Base-by-base conservation (phyloP, 2,113 vertebrate genomes). In the Chaetura pelagica region DNA sequence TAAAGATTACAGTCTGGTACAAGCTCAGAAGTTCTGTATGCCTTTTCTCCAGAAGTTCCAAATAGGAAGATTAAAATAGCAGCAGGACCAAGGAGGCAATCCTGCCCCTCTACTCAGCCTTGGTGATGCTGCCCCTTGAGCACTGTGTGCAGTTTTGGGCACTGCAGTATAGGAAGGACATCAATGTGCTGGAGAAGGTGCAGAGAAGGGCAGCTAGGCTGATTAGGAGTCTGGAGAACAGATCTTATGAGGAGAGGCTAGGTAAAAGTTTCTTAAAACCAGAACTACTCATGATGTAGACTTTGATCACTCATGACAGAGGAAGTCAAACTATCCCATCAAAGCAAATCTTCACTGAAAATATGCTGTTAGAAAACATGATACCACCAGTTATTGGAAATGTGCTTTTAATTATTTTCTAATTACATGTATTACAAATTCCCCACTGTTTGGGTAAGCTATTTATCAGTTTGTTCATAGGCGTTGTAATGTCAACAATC, bases 21-120 rank as follows among this genome's bases (percentile, higher is more conserved):
- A 76, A 32, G 29, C 20, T 61, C 1, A 1, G 34, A 58, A 1
- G 0, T 71, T 58, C 13, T n/a, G 12, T 8, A 24, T 58, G 6
- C 2, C 9, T 71, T 82, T 90, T 78, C 61, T 71, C 18, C 21
- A 82, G 46, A 57, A 82, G 30, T 78, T 9, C 12, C 34, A 64
- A 87, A 92, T 42, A 42, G 40, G 40, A 12, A 42, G 40, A 42
- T 42, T 14, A 42, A 42, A 42, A 42, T 42, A 42, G 40, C 40
- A 42, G 40, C 38, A 38, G 38, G 38, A 38, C 38, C 38, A 38
- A 38, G 38, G 38, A 38, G 38, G 38, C 10, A 8, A 38, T 38
- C 38, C 38, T 38, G 38, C 38, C 38, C 38, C 38, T 38, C 10
- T 38, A 38, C 38, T 38, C 10, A 10, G 38, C 38, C 38, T 8